phyloP scores from a whole-genome alignment of 2,113 vertebrate genomes.

The Vanacampus margaritifer region DNA sequence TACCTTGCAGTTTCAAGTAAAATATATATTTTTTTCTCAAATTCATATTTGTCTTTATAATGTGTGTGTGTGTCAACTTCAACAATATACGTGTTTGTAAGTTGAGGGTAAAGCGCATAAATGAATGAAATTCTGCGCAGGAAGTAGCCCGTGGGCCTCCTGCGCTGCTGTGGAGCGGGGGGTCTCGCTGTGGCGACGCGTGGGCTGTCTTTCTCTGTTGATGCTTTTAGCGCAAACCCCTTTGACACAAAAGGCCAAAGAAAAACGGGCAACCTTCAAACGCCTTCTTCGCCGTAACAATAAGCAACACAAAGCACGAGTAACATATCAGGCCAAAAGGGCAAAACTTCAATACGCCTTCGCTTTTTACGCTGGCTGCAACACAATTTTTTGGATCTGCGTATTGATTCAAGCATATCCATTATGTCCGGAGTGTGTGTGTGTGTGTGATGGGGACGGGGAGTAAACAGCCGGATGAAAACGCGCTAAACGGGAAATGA shows the following conservation, averaged over 20 bases:
- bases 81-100: neutral
- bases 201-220: conserved; percentile 59
- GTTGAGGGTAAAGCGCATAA: conserved; percentile 31
- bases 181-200: conserved; percentile 40
- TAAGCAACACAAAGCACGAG: conserved; percentile 35
- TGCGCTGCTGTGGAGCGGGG: conserved; percentile 36
- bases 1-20: neutral
- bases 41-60: neutral
- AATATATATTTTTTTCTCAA: neutral
- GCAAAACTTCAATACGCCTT: neutral
- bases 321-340: conserved; percentile 40
- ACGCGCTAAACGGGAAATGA: conserved; percentile 60
- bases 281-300: conserved; percentile 46
- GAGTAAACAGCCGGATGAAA: conserved; percentile 52
- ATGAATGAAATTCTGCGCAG: conserved; percentile 56
- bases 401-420: conserved; percentile 1
- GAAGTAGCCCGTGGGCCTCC: conserved; percentile 61
- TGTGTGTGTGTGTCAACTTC: neutral
- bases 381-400: conserved; percentile 6
- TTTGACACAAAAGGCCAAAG: conserved; percentile 48
- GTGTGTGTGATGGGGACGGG: conserved; percentile 14
- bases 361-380: conserved; percentile 23
- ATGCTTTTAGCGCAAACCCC: conserved; percentile 50
- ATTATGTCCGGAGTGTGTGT: conserved; percentile 16
- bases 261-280: conserved; percentile 28